Conservation (phyloP, 2,797 vertebrate species). For the Liparis tanakae region DNA sequence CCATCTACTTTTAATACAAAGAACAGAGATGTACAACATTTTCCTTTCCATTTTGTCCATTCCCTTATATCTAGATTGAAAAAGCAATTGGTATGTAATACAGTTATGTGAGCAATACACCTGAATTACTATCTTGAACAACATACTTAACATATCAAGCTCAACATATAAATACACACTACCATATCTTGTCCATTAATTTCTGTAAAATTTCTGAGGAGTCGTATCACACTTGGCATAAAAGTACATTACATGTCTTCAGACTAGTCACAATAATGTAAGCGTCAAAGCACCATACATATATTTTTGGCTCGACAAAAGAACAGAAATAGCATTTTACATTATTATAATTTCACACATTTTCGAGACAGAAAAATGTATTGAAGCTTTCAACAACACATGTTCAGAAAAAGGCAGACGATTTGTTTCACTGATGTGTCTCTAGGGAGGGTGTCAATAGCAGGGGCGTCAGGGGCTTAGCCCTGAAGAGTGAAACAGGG, state of each 20-base stretch:
- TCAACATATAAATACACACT: not conserved
- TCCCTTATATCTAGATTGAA: not conserved
- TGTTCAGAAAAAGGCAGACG: no score
- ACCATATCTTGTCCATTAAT: not conserved
- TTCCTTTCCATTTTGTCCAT: not conserved
- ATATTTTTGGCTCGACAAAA: not conserved
- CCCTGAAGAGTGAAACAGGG: no score
- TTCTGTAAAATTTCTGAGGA: not conserved
- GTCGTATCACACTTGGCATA: not conserved
- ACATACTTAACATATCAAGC: not conserved
- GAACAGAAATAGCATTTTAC: not conserved
- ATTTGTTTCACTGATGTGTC: no score
- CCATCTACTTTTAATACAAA: not conserved
- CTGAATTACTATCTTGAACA: not conserved
- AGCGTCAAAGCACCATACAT: not conserved
- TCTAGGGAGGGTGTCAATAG: no score
- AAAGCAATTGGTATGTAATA: no score
- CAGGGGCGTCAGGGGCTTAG: no score
- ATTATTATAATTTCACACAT: slow-evolving; percentile 2
- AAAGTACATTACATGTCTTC: not conserved
- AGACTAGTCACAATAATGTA: not conserved
- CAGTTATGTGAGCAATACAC: not conserved
- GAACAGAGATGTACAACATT: not conserved
- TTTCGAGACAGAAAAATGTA: not conserved
- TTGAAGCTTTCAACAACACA: not conserved